Evolutionary conservation across 2,888 invertebrate species (phyloP).

Genomic region (Tanypteryx hageni): DNA sequence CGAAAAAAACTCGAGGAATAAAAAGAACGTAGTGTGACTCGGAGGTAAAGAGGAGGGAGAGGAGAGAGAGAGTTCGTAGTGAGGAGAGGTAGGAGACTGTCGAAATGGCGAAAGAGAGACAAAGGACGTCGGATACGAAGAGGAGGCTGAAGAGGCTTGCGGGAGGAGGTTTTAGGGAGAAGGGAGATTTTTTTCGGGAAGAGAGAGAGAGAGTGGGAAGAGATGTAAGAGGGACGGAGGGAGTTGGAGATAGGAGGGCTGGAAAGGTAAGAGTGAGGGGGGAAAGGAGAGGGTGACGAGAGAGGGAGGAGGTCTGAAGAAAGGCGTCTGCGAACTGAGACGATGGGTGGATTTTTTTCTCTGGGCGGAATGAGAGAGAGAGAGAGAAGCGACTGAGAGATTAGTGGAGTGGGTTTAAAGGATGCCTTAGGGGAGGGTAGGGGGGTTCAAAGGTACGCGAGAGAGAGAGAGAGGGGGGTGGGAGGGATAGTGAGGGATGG

Average conservation of each 20-base stretch:
- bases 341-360: neutral
- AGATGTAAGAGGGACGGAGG: too few relatives aligned
- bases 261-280: neutral
- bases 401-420: slow-evolving; percentile 29
- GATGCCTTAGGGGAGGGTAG: neutral
- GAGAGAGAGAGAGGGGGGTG: neutral
- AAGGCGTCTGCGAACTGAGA: slow-evolving; percentile 1
- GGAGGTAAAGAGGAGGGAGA: neutral
- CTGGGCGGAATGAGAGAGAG: neutral
- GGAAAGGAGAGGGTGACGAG: neutral
- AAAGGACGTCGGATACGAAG: too few relatives aligned
- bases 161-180: neutral
- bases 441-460: neutral
- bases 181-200: neutral
- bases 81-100: neutral
- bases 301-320: neutral
- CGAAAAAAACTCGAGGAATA: neutral
- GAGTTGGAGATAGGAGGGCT: too few relatives aligned
- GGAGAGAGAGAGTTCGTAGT: neutral
- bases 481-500: neutral
- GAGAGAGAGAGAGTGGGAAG: too few relatives aligned
- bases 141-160: too few relatives aligned
- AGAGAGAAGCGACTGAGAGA: neutral
- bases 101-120: too few relatives aligned
- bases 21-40: neutral